These are phyloP conservation scores for Neotragus moschatus DNA, from an alignment of 2,113 vertebrate species.

Conservation along the genomic window DNA sequence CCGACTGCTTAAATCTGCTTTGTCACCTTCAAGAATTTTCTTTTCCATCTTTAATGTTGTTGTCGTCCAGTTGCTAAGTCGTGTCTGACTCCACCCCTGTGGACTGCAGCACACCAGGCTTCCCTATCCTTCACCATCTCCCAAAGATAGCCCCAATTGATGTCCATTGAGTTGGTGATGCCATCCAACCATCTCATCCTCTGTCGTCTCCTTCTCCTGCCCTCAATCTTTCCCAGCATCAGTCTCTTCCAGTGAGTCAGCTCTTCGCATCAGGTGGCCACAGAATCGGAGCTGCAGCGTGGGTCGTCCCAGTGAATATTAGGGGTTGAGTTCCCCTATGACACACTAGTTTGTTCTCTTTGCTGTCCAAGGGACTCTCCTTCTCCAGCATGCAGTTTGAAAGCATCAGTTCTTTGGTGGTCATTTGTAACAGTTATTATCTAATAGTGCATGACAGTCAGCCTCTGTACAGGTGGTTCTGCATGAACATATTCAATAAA, in stretches of 20 bases:
- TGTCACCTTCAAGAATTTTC: neutral
- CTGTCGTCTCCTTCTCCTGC: neutral
- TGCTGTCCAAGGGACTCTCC: neutral
- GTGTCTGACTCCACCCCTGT: accelerated
- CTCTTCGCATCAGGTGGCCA: neutral
- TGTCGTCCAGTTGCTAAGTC: neutral
- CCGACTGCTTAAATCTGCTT: neutral
- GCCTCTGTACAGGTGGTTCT: neutral
- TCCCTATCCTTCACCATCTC: neutral
- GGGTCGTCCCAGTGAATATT: neutral
- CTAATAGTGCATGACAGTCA: neutral
- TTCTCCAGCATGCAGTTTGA: neutral
- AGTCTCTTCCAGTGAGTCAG: neutral
- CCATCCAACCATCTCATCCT: neutral
- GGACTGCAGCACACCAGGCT: neutral
- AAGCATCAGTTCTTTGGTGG: neutral
- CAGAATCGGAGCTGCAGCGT: neutral
- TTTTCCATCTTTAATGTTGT: neutral
- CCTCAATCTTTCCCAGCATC: neutral
- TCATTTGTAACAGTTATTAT: neutral
- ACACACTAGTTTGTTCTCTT: neutral
- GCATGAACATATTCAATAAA: neutral
- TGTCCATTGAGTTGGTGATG: neutral
- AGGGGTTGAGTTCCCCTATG: neutral
- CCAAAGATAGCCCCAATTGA: neutral